Evolutionary conservation across 2,888 invertebrate genomes (phyloP).

Genomic region (Temnothorax rugatulus): DNA sequence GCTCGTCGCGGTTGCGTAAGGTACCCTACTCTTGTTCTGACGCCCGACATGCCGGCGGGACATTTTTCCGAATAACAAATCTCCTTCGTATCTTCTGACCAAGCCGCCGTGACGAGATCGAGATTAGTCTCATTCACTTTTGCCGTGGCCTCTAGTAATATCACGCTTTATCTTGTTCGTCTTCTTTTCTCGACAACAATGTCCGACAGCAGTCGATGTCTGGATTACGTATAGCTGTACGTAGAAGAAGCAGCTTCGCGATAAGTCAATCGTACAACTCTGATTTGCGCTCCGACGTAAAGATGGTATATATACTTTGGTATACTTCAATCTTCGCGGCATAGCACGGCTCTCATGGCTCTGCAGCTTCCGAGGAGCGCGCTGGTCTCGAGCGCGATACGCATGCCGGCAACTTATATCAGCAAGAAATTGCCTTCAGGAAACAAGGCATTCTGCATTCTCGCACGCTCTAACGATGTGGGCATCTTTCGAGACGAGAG

Average conservation of each 20-base stretch:
- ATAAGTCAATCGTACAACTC: conserved; percentile 35
- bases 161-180: background rate
- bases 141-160: conserved; percentile 34
- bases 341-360: conserved; percentile 26
- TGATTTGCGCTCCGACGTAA: background rate
- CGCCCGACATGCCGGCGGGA: conserved; percentile 56
- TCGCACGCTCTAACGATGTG: conserved; percentile 79
- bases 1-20: conserved; percentile 64
- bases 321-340: conserved; percentile 17
- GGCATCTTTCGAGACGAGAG: conserved; percentile 66
- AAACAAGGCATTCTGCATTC: conserved; percentile 79
- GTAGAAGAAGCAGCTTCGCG: background rate
- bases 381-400: conserved; percentile 32
- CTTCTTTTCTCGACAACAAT: conserved; percentile 1
- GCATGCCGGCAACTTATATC: conserved; percentile 70
- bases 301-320: background rate
- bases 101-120: conserved; percentile 53
- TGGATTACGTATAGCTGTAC: background rate
- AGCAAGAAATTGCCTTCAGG: conserved; percentile 75
- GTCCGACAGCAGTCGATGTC: background rate
- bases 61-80: conserved; percentile 65
- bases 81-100: conserved; percentile 60
- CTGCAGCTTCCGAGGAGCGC: conserved; percentile 23
- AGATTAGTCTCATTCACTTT: conserved; percentile 59
- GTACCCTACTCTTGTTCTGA: conserved; percentile 64